Percentiles rank a stretch among this genome's conserved stretches.
phyloP scores from a whole-genome alignment of 2,888 invertebrate genomes.

The Embidobia sp. region DNA sequence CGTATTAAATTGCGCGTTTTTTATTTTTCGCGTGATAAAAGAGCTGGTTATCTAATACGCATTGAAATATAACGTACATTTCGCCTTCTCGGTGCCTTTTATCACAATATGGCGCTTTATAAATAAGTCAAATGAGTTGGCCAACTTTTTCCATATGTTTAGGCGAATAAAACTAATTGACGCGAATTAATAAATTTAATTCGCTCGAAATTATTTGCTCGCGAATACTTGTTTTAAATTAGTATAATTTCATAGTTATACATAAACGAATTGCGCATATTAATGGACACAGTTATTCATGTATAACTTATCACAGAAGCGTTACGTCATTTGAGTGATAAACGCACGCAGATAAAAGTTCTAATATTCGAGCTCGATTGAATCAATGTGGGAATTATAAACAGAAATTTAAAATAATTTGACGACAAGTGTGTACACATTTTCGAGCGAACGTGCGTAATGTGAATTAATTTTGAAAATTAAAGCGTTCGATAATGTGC shows the following conservation, averaged over 20 bases:
- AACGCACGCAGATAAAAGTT: conserved; percentile 30
- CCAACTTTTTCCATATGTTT: no score
- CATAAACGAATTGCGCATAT: conserved; percentile 15
- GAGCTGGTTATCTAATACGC: conserved; percentile 1
- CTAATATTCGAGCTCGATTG: conserved; percentile 34
- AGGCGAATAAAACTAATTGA: no score
- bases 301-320: conserved; percentile 29
- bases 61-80: background rate
- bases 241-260: conserved; percentile 8
- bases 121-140: conserved; percentile 9
- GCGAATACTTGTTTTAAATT: no score
- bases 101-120: conserved; percentile 11
- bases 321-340: conserved; percentile 29
- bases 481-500: conserved; percentile 8
- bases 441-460: background rate
- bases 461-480: conserved; percentile 19
- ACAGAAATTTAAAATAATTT: conserved; percentile 13
- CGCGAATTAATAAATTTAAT: background rate
- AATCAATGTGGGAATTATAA: conserved; percentile 26
- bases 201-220: background rate
- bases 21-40: background rate
- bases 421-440: background rate
- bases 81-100: conserved; percentile 1
- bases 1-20: no score
- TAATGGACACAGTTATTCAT: conserved; percentile 27